Base-by-base conservation (phyloP, 2,113 vertebrate genomes). In the Nycticryphes semicollaris region DNA sequence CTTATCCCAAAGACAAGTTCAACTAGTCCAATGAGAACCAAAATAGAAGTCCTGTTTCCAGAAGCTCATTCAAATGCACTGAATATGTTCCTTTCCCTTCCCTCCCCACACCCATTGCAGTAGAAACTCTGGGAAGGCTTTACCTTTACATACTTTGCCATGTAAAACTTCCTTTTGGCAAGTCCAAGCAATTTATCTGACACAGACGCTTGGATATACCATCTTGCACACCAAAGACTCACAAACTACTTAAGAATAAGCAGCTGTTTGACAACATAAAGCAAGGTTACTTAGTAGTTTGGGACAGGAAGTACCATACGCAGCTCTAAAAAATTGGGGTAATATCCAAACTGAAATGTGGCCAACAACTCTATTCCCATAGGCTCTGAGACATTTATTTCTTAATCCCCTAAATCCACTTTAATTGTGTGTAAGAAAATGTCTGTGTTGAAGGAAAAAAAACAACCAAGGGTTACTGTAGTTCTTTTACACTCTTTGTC, bases 351-450 rank as follows among this genome's bases (percentile, higher is more conserved):
- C 30, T 50, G 75, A 78, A 91, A 54, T 17, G 28, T 66, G 45
- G 41, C 92, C 94, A 96, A 66, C 41, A 90, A 47, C 18, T 76
- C 17, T 87, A 94, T 90, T 95, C 67, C 75, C 90, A 83, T 50
- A 67, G 84, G 63, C 54, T 88, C 43, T 7, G 25, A 92, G 63
- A 88, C 30, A 90, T 88, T 90, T 93, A 83, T 83, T 90, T 94
- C 87, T 91, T 96, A 94, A 95, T 96, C 62, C 45, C 22, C 41
- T 24, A 91, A 93, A 95, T 84, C 48, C 91, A 79, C 69, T 96
- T 96, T 96, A 96, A 84, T 94, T 96, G 43, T 62, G 5, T 91
- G 30, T 84, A 84, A 89, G 74, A 66, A 96, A 96, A 94, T 56
- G 24, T 78, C 76, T 87, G 12, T 75, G 18, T 79, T 89, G 76